Base-by-base conservation (phyloP, 2,113 vertebrate genomes). In the Anoplopoma fimbria region DNA sequence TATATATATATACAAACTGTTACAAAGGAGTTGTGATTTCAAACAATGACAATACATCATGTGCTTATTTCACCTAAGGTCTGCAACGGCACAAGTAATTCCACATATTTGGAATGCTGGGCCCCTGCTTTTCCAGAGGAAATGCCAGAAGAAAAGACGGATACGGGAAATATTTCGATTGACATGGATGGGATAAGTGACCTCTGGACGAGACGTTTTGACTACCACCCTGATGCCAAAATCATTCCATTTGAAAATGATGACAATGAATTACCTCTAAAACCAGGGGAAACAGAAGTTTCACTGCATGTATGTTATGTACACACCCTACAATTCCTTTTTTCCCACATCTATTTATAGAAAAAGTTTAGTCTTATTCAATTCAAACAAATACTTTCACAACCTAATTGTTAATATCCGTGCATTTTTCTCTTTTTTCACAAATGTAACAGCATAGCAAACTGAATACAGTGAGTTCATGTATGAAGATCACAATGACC, bases 401-500 rank as follows among this genome's bases (percentile, higher is more conserved):
- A 40, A 2, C 25, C 53, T 9, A 34, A n/a, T 47, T 27, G 12
- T 65, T 42, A 60, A 69, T 27, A 69, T 6, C 25, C 9, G 14
- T 65, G 12, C 29, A 36, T 55, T 74, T 33, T 33, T 27, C 12
- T 81, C 29, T 70, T 3, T 69, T 64, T 49, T 55, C 57, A 25
- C 9, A 61, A 47, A 3, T 64, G 0, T 45, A 31, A 79, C 94
- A 99, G 98, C 97, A 99, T 67, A 6, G 79, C 2, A 96, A 96
- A 17, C 92, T 99, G 86, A 91, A 94, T 0, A 61, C 87, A 0
- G 94, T 97, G 78, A 93, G 75, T 1, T 1, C 57, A 27, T 99
- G 98, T 36, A 95, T 99, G 96, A 92, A 90, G 45, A 92, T 99
- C 90, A 94, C 82, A 19, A 96, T 99, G 96, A 96, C 88, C 0